Base-by-base conservation (phyloP, 2,888 invertebrate genomes). In the Drosophila phalerata region DNA sequence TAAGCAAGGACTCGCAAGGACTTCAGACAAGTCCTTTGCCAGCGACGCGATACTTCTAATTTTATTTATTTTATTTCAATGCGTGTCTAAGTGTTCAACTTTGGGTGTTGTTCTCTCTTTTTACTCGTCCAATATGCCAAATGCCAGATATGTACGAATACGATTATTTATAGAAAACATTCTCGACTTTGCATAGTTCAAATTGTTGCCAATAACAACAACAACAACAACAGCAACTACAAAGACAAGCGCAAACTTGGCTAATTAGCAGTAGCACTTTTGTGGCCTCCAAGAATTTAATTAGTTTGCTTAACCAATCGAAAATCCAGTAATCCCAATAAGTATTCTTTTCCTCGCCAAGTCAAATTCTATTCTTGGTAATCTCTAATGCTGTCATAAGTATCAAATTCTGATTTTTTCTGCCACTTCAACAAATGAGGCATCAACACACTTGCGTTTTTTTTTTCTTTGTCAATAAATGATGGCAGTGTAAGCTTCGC, bases 31-130 rank as follows among this genome's bases (percentile, higher is more conserved):
- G 48, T 47, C 25, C 45, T 34, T 6, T 11, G n/a, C 34, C 42
- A 52, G 32, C 60, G 38, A 13, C 28, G 25, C 15, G 63, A 74
- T 78, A 73, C 74, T 67, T 62, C 57, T 87, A 85, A 89, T 85
- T 89, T 87, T 89, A 87, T 85, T 85, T 85, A 89, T 85, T 89
- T 89, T 79, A 85, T 85, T 87, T 88, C 74, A 74, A 88, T 79
- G 77, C 85, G 88, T 89, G 89, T 81, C 85, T 76, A 79, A 87
- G 85, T 85, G 82, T 73, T 69, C 64, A 69, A 80, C 64, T 79
- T 73, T 58, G 67, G 25, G 63, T 43, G 57, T 73, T 73, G 63
- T n/a, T n/a, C 63, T 34, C 25, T 17, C 28, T 5, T 34, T 34
- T 15, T 15, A 40, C 25, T 25, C 15, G 10, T 38, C 42, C 79